These are phyloP conservation scores for Vanacampus margaritifer DNA, from an alignment of 2,113 vertebrate species.

Conservation along the genomic window DNA sequence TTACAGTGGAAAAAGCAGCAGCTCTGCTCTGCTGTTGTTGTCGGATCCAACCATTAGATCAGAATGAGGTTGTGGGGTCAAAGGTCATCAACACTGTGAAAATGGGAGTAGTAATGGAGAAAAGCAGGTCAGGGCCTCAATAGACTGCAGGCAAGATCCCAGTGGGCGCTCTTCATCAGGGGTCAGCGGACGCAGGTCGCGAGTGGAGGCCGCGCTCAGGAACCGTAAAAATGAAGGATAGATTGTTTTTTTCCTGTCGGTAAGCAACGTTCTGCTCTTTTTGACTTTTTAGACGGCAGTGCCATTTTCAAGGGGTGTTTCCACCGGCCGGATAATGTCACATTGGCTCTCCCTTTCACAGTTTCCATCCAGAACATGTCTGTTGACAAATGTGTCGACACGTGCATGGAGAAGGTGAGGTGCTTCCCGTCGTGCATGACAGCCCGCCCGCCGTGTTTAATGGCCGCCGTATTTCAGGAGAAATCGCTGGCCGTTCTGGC, in stretches of 20 bases:
- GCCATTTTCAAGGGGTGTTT: constrained; percentile 95
- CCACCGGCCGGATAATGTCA: constrained; percentile 82
- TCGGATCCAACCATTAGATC: constrained; percentile 14
- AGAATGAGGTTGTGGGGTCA: constrained; percentile 18
- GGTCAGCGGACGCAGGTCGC: constrained; percentile 39
- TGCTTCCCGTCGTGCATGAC: neutral
- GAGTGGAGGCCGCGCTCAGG: constrained; percentile 20
- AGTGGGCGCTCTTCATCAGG: constrained; percentile 23
- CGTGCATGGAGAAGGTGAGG: constrained; percentile 90
- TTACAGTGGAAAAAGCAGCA: neutral
- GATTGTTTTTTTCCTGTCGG: neutral
- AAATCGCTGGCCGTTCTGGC: constrained; percentile 85
- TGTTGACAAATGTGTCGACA: constrained; percentile 93
- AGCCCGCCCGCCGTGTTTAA: constrained; percentile 15
- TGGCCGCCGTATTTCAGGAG: constrained; percentile 74
- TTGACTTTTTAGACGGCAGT: constrained; percentile 82
- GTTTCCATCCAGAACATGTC: constrained; percentile 85
- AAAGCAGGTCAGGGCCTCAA: constrained; percentile 22
- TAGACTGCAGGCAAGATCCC: constrained; percentile 13
- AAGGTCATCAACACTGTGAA: constrained; percentile 33
- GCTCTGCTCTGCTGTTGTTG: neutral
- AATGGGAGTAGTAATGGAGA: constrained; percentile 19
- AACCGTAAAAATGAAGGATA: constrained; percentile 5
- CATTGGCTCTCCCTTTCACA: constrained; percentile 82
- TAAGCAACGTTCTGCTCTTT: constrained; percentile 24